A percentile compares a stretch with the other conserved stretches of the same genome.
These are phyloP conservation scores for Podarcis siculus DNA, from an alignment of 2,797 vertebrate species.

Conservation along the genomic window DNA sequence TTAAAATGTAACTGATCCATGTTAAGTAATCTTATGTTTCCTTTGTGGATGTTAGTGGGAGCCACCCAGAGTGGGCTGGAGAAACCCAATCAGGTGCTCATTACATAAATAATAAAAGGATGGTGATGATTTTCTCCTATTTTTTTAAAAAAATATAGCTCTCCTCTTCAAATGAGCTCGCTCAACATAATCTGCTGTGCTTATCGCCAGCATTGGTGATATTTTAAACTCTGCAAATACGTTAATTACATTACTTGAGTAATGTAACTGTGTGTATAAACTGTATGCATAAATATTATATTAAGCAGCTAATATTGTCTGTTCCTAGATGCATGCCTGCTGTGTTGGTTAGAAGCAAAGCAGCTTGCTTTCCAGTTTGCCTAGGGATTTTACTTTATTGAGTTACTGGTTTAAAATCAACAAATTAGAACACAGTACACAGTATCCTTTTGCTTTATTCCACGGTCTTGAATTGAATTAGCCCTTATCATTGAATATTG, in stretches of 20 bases:
- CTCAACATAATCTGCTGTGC: not conserved
- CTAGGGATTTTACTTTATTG: not conserved
- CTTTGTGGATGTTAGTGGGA: not conserved
- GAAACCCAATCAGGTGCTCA: too few species aligned
- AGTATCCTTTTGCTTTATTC: not conserved
- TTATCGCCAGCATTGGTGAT: not conserved
- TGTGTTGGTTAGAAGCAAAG: not conserved
- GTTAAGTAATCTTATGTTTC: not conserved
- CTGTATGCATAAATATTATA: not conserved
- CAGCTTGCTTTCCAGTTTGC: not conserved
- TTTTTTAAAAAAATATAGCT: not conserved
- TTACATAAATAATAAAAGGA: too few species aligned
- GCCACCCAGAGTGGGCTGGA: too few species aligned
- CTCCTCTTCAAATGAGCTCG: not conserved
- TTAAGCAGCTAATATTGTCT: not conserved
- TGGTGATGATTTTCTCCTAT: not conserved
- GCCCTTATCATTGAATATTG: not conserved
- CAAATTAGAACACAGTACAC: not conserved
- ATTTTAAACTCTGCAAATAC: not conserved
- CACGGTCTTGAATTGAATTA: not conserved
- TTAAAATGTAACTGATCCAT: not conserved
- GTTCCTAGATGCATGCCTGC: not conserved
- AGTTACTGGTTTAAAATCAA: constrained; percentile 3
- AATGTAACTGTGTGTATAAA: not conserved
- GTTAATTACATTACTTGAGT: constrained; percentile 3